Base-by-base conservation (phyloP, 2,888 invertebrate species). In the Cartodere bifasciata region DNA sequence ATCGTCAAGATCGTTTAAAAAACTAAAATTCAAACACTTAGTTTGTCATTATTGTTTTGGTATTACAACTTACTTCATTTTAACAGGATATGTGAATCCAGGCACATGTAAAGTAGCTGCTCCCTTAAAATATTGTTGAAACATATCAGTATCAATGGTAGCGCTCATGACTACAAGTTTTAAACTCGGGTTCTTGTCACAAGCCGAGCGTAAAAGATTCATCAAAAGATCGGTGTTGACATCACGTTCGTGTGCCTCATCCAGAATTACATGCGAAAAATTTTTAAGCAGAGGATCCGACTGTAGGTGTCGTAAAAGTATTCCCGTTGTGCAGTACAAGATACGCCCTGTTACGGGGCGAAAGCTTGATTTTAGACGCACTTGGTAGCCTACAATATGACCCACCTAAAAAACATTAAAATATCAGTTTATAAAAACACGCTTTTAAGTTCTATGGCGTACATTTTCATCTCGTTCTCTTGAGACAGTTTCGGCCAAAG, bases 201-300 rank as follows among this genome's bases (percentile, higher is more conserved):
- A 31, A 0, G 72, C 68, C 10, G 66, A 56, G 42, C 68, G 71
- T 9, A 80, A 43, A 3, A 79, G 49, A 13, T 70, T 61, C 35
- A 80, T 47, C 0, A 76, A 59, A 28, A 81, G 50, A 48, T 83
- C 82, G 1, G 71, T 76, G 40, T 77, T 73, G 1, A 77, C 66
- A 40, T 72, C 73, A 4, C 81, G 63, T 47, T 80, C 79, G 51
- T 83, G 82, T 0, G 76, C 79, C 46, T 83, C 82, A 50, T 83
- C 82, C 32, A 82, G 58, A 27, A 82, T 64, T 1, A 82, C 65
- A 50, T 81, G 80, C 1, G 72, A 65, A 37, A 74, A 70, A 7
- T 71, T 71, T 9, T 53, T 44, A 2, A 81, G 54, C 5, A 39
- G 44, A 2, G 62, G 59, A 50, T 66, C 62, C 2, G 34, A 35